Conservation (phyloP, 2,113 vertebrate genomes). For the Regulus satrapa region DNA sequence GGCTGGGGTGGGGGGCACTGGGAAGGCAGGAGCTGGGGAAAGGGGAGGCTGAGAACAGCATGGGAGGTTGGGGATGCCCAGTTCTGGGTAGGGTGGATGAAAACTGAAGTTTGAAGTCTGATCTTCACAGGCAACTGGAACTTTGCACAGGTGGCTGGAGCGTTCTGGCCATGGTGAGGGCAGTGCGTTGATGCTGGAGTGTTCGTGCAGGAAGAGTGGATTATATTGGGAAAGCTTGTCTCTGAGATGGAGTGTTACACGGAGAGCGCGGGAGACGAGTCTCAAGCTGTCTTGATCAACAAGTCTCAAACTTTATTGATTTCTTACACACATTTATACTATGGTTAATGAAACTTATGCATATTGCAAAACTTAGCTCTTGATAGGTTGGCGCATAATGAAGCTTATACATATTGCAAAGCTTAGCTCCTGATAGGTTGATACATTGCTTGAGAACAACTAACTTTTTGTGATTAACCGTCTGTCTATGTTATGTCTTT, state of each 20-base stretch:
- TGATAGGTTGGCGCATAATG: too few species aligned
- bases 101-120: background rate
- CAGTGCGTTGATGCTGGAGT: background rate
- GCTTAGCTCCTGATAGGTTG: too few species aligned
- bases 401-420: too few species aligned
- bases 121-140: background rate
- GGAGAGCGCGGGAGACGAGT: too few species aligned
- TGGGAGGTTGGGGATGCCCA: background rate
- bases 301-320: too few species aligned
- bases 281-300: too few species aligned
- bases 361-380: too few species aligned
- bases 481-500: too few species aligned
- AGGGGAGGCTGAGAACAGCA: background rate
- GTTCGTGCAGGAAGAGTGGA: background rate
- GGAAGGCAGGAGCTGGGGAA: background rate
- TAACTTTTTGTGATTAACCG: too few species aligned
- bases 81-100: background rate
- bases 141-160: fast-evolving
- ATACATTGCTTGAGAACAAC: too few species aligned
- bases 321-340: too few species aligned
- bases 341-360: too few species aligned
- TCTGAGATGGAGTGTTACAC: background rate
- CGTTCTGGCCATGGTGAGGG: fast-evolving
- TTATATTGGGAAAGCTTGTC: background rate
- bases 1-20: fast-evolving